Evolutionary conservation across 2,113 vertebrate genomes (phyloP), one percentile per base, ranked within the genome.

Genomic region (Ailurus styani): DNA sequence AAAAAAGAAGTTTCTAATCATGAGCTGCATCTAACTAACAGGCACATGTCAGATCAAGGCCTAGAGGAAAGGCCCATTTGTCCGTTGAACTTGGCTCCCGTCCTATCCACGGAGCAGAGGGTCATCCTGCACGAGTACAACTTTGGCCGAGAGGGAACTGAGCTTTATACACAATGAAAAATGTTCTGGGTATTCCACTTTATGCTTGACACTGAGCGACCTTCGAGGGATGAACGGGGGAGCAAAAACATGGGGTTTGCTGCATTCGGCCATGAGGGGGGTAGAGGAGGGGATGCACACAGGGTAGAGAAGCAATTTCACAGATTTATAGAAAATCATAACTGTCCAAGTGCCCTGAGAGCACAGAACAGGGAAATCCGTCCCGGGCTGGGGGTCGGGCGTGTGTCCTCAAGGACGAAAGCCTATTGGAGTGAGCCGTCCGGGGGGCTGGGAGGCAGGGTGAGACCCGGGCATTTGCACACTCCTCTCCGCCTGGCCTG

Each of bases 81-180:
- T 54, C 55, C 21, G 2, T 0, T 47, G 7, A 5, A 60, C 17
- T 25, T 4, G 29, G n/a, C 21, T 68, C n/a, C 42, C 2, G 2
- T 27, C 6, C 0, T 10, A 12, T 37, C 21, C 2, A 1, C 0
- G 25, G 4, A 11, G 45, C 20, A 68, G 64, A 90, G 40, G 27
- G 11, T 2, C 23, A 4, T 45, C 13, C 3, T 20, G 1, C 3
- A 0, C 6, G 5, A 9, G 7, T 21, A 7, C 25, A 20, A 0
- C 34, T 50, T n/a, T n/a, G 54, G 12, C 25, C 40, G 34, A 64
- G 54, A 25, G 60, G 45, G 12, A 34, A 3, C 21, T 2, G 52
- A 81, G 15, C 50, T 37, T 87, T 70, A 42, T 85, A 21, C 6
- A 60, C 23, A 29, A 1, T 0, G 62, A 3, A 54, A 3, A 20